These are phyloP conservation scores for Epirrhoe alternata DNA, from an alignment of 2,888 invertebrate genomes.

Conservation along the genomic window DNA sequence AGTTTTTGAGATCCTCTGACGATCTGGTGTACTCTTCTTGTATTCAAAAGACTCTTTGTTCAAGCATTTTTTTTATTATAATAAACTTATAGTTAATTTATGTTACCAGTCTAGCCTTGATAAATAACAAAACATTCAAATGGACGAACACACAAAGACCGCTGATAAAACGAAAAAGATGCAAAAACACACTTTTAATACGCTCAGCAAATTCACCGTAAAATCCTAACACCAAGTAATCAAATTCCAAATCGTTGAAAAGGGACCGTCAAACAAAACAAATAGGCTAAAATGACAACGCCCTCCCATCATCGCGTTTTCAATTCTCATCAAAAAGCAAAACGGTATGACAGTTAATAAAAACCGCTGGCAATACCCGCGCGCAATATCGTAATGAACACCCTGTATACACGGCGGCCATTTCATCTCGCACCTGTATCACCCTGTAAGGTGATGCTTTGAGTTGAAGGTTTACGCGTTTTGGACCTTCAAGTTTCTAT, in stretches of 20 bases:
- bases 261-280: conserved; percentile 35
- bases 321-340: conserved; percentile 83
- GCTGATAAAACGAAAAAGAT: not conserved
- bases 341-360: conserved; percentile 81
- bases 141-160: not conserved
- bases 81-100: too few species aligned
- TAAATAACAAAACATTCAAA: not conserved
- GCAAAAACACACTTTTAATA: not conserved
- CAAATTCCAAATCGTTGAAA: conserved; percentile 30
- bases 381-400: conserved; percentile 85
- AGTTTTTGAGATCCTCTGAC: too few species aligned
- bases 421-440: conserved; percentile 85
- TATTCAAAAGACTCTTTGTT: too few species aligned
- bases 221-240: conserved; percentile 19
- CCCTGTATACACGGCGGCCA: conserved; percentile 80
- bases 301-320: conserved; percentile 68
- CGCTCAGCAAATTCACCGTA: conserved; percentile 3
- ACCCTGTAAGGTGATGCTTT: conserved; percentile 58
- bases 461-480: conserved; percentile 46
- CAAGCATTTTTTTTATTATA: too few species aligned
- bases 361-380: conserved; percentile 75
- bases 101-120: too few species aligned
- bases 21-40: too few species aligned
- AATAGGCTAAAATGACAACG: conserved; percentile 64
- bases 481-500: conserved; percentile 4